Conservation (phyloP, 1,140 invertebrate species). For the Caerostris darwini region DNA sequence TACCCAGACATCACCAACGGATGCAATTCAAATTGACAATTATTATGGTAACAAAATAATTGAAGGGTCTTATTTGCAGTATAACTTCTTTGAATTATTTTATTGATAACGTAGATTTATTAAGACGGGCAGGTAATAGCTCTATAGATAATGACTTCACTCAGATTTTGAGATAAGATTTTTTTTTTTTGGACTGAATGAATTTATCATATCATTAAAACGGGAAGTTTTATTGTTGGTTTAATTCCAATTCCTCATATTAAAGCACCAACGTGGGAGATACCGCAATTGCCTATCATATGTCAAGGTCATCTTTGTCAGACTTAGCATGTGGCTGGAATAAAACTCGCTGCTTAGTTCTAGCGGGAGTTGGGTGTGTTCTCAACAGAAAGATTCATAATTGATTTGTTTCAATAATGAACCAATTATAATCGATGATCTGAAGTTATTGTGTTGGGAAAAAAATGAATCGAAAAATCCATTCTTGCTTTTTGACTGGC, state of each 20-base stretch:
- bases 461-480: background rate
- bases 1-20: background rate
- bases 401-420: conserved; percentile 23
- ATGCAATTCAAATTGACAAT: too few species aligned
- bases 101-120: background rate
- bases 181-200: background rate
- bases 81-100: background rate
- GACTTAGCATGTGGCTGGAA: background rate
- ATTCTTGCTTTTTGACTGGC: background rate
- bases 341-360: background rate
- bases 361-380: background rate
- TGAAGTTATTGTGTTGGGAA: background rate
- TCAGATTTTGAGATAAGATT: background rate
- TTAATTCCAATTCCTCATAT: background rate
- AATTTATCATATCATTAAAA: conserved; percentile 7
- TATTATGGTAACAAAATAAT: background rate
- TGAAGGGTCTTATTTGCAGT: background rate
- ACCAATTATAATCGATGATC: conserved; percentile 7
- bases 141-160: background rate
- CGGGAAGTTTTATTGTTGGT: background rate
- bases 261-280: background rate
- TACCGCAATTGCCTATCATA: background rate
- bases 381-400: background rate
- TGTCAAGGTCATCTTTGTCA: background rate
- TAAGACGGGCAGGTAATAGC: background rate